A percentile compares a stretch with the other conserved stretches of the same genome.
Evolutionary conservation across 2,113 vertebrate species (phyloP).

Genomic region (Syngnathus floridae): DNA sequence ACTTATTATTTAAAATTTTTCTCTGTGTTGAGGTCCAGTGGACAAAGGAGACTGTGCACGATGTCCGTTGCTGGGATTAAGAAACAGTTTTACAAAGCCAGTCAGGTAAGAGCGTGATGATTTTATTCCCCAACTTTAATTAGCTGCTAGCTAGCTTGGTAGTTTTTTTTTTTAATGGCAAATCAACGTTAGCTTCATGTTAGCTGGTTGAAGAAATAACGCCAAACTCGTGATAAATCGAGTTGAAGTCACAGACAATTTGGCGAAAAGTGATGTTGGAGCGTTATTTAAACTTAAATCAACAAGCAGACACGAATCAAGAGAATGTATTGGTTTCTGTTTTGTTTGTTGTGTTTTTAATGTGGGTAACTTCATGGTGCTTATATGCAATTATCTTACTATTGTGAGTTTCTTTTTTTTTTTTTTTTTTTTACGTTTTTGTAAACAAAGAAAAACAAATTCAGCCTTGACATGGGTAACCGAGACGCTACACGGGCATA

Average conservation of each 20-base stretch:
- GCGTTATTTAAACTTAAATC: background rate
- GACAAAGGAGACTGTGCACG: constrained; percentile 39
- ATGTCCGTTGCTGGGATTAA: constrained; percentile 94
- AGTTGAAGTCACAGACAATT: background rate
- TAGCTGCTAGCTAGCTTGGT: constrained; percentile 22
- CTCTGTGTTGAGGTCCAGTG: background rate
- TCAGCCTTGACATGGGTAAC: background rate
- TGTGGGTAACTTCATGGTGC: background rate
- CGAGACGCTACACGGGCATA: background rate
- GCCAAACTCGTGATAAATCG: background rate
- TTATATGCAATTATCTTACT: background rate
- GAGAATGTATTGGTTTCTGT: background rate
- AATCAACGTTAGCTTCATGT: constrained; percentile 10
- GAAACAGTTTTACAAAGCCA: constrained; percentile 97
- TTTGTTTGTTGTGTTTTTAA: background rate
- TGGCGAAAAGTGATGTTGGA: background rate
- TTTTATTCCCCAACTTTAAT: background rate
- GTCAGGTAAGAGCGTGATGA: constrained; percentile 74
- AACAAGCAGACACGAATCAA: constrained; percentile 15
- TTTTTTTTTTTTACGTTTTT: background rate
- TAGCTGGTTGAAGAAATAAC: constrained; percentile 2
- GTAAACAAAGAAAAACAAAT: background rate
- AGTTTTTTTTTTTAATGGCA: background rate
- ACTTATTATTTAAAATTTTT: background rate
- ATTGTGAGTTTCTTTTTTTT: background rate